phyloP scores from a whole-genome alignment of 2,113 vertebrate species.

The Cavia porcellus region DNA sequence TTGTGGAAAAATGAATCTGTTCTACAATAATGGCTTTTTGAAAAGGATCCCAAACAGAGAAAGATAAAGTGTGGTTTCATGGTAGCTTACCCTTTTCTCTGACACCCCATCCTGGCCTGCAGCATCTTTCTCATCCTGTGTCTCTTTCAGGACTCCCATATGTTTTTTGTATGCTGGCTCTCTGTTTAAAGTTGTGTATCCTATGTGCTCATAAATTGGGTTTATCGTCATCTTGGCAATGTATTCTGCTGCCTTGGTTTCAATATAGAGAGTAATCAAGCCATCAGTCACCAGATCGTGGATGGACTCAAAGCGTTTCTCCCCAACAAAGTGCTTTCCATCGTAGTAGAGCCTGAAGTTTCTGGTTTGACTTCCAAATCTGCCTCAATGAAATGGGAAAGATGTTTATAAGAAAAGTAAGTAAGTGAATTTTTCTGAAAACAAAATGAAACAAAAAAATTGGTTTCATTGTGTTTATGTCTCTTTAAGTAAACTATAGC shows the following conservation, averaged over 20 bases:
- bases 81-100: slow-evolving; percentile 96
- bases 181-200: slow-evolving; percentile 96
- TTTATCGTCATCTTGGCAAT: slow-evolving; percentile 95
- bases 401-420: slow-evolving; percentile 87
- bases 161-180: slow-evolving; percentile 96
- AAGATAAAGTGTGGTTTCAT: slow-evolving; percentile 82
- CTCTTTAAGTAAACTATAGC: slow-evolving; percentile 79
- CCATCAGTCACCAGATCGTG: slow-evolving; percentile 95
- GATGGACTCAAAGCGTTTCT: slow-evolving; percentile 94
- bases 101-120: slow-evolving; percentile 91
- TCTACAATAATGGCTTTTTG: slow-evolving; percentile 46
- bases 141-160: slow-evolving; percentile 91
- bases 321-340: slow-evolving; percentile 94
- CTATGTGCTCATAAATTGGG: slow-evolving; percentile 95
- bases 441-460: slow-evolving; percentile 78
- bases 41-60: slow-evolving; percentile 74
- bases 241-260: slow-evolving; percentile 94
- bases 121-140: slow-evolving; percentile 91
- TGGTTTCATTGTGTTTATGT: slow-evolving; percentile 70
- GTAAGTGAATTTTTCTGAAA: slow-evolving; percentile 84
- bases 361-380: slow-evolving; percentile 95
- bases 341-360: slow-evolving; percentile 95
- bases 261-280: slow-evolving; percentile 95
- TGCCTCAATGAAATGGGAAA: slow-evolving; percentile 90
- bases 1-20: slow-evolving; percentile 23